Percentiles rank a stretch among this genome's conserved stretches.
These are phyloP conservation scores for Stegostoma tigrinum DNA, from an alignment of 2,113 vertebrate species.

Conservation along the genomic window DNA sequence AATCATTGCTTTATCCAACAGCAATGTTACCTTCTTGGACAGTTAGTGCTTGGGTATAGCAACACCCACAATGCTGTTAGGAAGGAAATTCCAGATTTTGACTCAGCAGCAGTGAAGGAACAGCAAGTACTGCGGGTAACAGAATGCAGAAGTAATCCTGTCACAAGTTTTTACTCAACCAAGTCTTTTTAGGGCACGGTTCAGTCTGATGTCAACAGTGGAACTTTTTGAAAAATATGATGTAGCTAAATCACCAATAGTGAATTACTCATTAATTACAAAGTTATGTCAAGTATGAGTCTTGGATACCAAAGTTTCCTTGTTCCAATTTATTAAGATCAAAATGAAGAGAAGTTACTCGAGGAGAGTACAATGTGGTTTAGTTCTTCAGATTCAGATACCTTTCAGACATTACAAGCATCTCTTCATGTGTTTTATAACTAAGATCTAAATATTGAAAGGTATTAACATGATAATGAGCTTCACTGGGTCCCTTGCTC, in stretches of 20 bases:
- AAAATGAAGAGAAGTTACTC: neutral
- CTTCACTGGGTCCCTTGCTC: neutral
- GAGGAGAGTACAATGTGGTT: neutral
- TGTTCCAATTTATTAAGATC: neutral
- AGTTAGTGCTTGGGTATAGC: no score
- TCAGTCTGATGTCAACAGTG: neutral
- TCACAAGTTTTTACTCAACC: neutral
- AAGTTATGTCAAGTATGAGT: neutral
- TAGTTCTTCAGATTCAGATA: neutral
- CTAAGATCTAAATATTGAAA: neutral
- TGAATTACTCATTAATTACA: neutral
- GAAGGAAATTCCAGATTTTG: no score
- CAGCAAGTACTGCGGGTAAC: neutral
- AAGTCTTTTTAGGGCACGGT: neutral
- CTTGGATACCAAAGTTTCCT: neutral
- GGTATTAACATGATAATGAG: neutral
- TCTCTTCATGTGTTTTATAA: neutral
- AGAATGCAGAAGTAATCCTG: neutral
- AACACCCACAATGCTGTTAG: no score
- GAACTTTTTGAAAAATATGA: neutral
- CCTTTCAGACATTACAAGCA: neutral
- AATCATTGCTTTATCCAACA: no score
- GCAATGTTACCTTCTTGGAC: no score
- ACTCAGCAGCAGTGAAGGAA: no score
- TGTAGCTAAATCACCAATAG: no score